Conservation (phyloP, 2,888 invertebrate species). For the Exephanes ischioxanthus region DNA sequence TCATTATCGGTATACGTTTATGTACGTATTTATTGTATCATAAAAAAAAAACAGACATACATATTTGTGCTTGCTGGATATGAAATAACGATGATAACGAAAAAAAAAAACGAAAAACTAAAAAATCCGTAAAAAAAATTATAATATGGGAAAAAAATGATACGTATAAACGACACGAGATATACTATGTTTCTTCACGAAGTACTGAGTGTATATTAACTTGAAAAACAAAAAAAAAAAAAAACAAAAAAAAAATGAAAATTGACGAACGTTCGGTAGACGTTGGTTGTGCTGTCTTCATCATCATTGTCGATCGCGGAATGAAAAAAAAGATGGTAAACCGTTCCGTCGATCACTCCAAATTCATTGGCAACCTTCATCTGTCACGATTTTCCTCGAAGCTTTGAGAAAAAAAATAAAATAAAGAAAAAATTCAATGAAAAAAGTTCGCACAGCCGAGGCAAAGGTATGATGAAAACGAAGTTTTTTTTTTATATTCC, state of each 20-base stretch:
- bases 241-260: conserved; percentile 32
- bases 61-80: conserved; percentile 82
- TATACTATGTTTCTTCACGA: conserved; percentile 74
- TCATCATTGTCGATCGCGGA: conserved; percentile 33
- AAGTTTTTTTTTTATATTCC: neutral
- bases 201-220: conserved; percentile 73
- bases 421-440: neutral
- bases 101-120: conserved; percentile 37
- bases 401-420: neutral
- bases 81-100: conserved; percentile 72
- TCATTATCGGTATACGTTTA: conserved; percentile 69
- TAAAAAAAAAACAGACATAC: conserved; percentile 73
- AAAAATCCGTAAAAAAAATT: conserved; percentile 30
- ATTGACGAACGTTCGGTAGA: conserved; percentile 58
- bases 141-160: conserved; percentile 23
- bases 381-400: neutral
- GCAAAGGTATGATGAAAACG: neutral
- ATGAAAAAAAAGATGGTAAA: neutral
- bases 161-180: conserved; percentile 69
- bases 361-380: conserved; percentile 11
- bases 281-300: conserved; percentile 48
- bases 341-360: conserved; percentile 8
- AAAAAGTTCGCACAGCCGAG: neutral
- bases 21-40: conserved; percentile 64
- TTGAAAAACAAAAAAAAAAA: conserved; percentile 40